A percentile compares a stretch with the other conserved stretches of the same genome.
These are phyloP conservation scores for Eufriesea mexicana DNA, from an alignment of 1,140 invertebrate species.

Conservation along the genomic window DNA sequence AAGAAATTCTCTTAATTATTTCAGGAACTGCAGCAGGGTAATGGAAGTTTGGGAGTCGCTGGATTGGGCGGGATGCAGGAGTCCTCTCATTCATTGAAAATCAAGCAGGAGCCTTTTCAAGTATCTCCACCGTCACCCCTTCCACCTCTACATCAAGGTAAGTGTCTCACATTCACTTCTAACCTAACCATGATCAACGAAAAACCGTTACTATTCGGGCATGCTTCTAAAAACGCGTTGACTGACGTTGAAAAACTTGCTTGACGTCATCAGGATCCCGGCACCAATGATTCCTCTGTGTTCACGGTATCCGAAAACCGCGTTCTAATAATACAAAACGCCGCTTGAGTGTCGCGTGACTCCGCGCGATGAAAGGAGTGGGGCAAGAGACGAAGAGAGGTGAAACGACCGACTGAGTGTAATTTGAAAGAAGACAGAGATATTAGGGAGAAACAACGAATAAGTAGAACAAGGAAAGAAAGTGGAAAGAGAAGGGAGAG, in stretches of 20 bases:
- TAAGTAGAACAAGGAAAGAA: slow-evolving; percentile 31
- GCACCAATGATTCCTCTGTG: slow-evolving; percentile 16
- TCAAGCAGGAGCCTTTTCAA: slow-evolving; percentile 77
- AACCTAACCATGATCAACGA: not conserved
- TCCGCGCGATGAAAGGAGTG: not conserved
- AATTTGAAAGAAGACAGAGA: slow-evolving; percentile 22
- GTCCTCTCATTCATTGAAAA: slow-evolving; percentile 71
- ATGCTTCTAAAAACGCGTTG: not conserved
- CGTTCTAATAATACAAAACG: slow-evolving; percentile 76
- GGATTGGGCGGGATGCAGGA: slow-evolving; percentile 70
- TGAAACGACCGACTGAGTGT: not conserved
- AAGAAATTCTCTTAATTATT: slow-evolving; percentile 6
- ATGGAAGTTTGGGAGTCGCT: slow-evolving; percentile 64
- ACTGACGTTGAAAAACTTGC: not conserved
- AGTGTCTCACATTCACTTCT: slow-evolving; percentile 5
- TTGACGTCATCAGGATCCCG: slow-evolving; percentile 43
- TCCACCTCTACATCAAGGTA: slow-evolving; percentile 77
- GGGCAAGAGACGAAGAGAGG: not conserved
- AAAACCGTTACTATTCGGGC: not conserved
- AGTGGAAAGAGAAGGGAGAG: slow-evolving; percentile 45
- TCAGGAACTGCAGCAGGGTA: slow-evolving; percentile 76
- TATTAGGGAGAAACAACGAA: slow-evolving; percentile 31
- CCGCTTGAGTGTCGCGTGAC: slow-evolving; percentile 29
- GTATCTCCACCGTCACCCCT: slow-evolving; percentile 72
- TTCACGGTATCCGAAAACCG: slow-evolving; percentile 33